Evolutionary conservation across 2,888 invertebrate species (phyloP).

Genomic region (Ophion ellenae): DNA sequence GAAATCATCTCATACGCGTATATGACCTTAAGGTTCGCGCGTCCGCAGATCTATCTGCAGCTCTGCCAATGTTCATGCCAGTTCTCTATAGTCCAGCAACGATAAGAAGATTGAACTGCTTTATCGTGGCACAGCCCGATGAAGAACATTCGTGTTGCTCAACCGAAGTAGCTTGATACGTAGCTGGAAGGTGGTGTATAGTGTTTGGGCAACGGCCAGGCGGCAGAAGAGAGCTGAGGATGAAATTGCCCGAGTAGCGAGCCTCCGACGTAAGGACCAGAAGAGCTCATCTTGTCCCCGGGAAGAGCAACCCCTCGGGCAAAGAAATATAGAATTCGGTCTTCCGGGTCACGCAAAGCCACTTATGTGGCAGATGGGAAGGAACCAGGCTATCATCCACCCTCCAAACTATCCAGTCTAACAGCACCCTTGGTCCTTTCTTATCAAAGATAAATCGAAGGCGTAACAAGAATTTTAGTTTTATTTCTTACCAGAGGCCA

Average conservation of each 20-base stretch:
- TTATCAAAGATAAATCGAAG: constrained; percentile 60
- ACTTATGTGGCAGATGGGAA: constrained; percentile 55
- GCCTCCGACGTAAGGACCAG: constrained; percentile 11
- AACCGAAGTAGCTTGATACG: constrained; percentile 41
- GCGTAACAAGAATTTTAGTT: constrained; percentile 44
- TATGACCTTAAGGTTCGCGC: not conserved
- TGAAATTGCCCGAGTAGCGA: constrained; percentile 28
- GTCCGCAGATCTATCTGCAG: constrained; percentile 17
- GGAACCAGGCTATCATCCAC: constrained; percentile 51
- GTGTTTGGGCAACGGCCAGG: constrained; percentile 11
- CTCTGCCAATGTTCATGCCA: not conserved
- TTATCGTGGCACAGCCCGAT: not conserved
- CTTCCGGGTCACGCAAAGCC: constrained; percentile 64
- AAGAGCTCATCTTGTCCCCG: constrained; percentile 18
- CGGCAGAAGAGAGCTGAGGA: constrained; percentile 23
- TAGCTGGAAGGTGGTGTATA: constrained; percentile 2
- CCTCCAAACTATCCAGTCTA: constrained; percentile 56
- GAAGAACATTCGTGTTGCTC: constrained; percentile 66
- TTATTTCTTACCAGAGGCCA: constrained; percentile 22
- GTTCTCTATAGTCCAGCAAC: not conserved
- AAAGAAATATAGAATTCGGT: constrained; percentile 70
- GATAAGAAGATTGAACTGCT: constrained; percentile 65
- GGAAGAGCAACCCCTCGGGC: constrained; percentile 53
- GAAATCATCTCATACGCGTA: constrained; percentile 17
- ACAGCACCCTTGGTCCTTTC: constrained; percentile 57